Evolutionary conservation across 2,797 vertebrate species (phyloP).

Genomic region (Vespertilio murinus): DNA sequence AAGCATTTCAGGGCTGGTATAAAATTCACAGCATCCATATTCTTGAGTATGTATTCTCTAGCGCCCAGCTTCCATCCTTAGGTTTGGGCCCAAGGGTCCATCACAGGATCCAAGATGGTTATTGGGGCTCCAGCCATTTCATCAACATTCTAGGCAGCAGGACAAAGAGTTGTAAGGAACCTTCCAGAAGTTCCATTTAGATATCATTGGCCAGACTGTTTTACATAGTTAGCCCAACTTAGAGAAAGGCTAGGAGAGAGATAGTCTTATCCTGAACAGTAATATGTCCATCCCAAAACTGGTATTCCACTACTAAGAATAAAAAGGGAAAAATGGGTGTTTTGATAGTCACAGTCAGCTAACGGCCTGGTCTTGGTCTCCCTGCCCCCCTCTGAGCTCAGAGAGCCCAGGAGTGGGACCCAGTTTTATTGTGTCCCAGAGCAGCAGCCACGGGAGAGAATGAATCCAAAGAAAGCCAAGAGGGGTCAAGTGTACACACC

Average conservation of each 20-base stretch:
- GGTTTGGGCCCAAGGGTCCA: background rate
- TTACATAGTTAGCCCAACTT: background rate
- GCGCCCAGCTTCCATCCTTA: background rate
- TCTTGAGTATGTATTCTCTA: constrained; percentile 3
- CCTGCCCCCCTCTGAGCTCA: background rate
- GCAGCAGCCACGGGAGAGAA: background rate
- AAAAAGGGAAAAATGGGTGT: background rate
- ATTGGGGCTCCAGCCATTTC: background rate
- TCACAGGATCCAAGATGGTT: background rate
- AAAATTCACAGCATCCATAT: background rate
- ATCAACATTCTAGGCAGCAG: background rate
- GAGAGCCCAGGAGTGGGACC: background rate
- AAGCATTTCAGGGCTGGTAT: background rate
- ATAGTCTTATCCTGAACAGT: background rate
- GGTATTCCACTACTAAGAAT: background rate
- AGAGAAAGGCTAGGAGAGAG: background rate
- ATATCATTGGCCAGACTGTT: background rate
- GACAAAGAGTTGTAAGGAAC: background rate
- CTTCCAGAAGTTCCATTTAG: background rate
- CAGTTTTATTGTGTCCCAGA: background rate
- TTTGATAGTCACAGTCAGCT: background rate
- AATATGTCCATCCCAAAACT: background rate
- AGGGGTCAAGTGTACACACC: background rate
- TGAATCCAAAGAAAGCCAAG: background rate
- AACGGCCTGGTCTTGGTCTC: background rate